Percentiles rank a stretch among this genome's conserved stretches.
These are phyloP conservation scores for Mesoclemmys tuberculata DNA, from an alignment of 2,113 vertebrate species.

Conservation along the genomic window DNA sequence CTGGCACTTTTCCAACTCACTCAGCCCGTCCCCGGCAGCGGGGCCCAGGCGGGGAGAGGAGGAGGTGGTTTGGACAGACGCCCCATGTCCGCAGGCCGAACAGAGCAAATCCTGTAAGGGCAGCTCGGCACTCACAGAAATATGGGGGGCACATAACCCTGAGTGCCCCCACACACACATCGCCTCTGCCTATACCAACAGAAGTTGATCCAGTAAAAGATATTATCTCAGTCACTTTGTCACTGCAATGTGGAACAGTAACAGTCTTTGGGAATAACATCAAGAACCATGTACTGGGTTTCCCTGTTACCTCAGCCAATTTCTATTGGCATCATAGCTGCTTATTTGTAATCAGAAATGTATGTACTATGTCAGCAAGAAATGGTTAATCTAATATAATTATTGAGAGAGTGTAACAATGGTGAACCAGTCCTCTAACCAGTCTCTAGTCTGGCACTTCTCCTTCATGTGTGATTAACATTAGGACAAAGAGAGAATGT, in stretches of 20 bases:
- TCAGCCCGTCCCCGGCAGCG: no score
- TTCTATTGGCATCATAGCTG: constrained; percentile 60
- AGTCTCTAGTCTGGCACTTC: neutral
- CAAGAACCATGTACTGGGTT: constrained; percentile 12
- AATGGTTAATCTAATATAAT: constrained; percentile 56
- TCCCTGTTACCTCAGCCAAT: constrained; percentile 59
- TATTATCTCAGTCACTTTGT: neutral
- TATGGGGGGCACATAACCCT: no score
- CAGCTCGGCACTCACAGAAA: no score
- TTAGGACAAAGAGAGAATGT: neutral
- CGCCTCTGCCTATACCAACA: neutral
- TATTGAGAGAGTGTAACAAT: neutral
- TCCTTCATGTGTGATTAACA: neutral
- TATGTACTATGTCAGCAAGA: constrained; percentile 27
- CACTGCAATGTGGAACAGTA: constrained; percentile 10
- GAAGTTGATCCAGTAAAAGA: neutral
- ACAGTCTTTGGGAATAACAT: constrained; percentile 19
- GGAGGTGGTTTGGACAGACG: no score
- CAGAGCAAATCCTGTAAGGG: no score
- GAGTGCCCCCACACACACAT: no score
- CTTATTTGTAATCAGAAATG: constrained; percentile 53
- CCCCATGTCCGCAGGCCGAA: no score
- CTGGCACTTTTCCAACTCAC: no score
- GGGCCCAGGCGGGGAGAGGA: no score
- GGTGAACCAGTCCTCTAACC: neutral